Percentiles rank a stretch among this genome's conserved stretches.
These are phyloP conservation scores for Drosophila fungiperda DNA, from an alignment of 2,888 invertebrate genomes.

Conservation along the genomic window DNA sequence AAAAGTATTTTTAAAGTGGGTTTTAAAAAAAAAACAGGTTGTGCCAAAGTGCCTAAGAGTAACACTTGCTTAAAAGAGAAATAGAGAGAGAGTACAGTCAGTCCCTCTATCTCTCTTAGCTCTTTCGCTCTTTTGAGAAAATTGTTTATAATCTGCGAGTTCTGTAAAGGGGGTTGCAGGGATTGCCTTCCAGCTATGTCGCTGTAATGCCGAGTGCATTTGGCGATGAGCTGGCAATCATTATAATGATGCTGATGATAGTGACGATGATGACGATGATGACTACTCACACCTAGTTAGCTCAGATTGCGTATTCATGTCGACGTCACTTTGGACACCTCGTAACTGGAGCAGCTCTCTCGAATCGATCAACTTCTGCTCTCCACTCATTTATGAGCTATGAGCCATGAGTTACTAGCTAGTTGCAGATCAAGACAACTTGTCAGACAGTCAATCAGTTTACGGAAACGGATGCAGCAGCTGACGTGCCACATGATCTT, in stretches of 20 bases:
- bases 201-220: conserved; percentile 65
- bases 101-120: background rate
- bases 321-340: conserved; percentile 71
- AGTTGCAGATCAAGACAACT: conserved; percentile 7
- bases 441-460: conserved; percentile 19
- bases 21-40: conserved; percentile 75
- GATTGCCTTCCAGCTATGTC: conserved; percentile 45
- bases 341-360: conserved; percentile 53
- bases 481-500: conserved; percentile 58
- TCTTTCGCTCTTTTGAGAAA: conserved; percentile 44
- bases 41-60: conserved; percentile 66
- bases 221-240: conserved; percentile 46
- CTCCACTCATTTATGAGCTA: background rate
- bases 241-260: conserved; percentile 28
- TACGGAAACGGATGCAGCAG: conserved; percentile 72
- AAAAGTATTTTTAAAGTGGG: conserved; percentile 79
- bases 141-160: conserved; percentile 22
- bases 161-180: background rate
- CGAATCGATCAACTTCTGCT: background rate
- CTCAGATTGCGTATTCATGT: conserved; percentile 46
- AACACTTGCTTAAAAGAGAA: conserved; percentile 67
- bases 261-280: conserved; percentile 20
- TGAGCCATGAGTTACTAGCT: background rate
- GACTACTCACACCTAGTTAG: background rate
- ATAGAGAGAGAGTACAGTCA: background rate